Evolutionary conservation across 2,797 vertebrate genomes (phyloP), one percentile per base, ranked within the genome.

Genomic region (Danio tinwini): DNA sequence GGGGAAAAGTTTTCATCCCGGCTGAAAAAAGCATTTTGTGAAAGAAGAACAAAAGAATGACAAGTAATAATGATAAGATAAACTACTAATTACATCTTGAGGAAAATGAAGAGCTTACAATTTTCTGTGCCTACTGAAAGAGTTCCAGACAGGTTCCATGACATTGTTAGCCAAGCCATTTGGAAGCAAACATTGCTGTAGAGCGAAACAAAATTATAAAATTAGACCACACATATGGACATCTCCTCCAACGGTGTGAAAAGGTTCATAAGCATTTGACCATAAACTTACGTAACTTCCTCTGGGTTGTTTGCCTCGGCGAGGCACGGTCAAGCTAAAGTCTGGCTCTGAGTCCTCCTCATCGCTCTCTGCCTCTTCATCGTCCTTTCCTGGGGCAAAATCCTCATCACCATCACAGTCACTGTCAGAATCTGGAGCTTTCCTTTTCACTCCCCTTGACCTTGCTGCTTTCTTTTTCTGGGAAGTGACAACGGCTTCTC

Each of bases 1-100:
- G 89, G 90, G 0, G 95, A 96, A 88, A 90, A 80, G 81, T 93
- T 89, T 84, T 94, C 91, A 37, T 96, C 93, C 14, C 96, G 94
- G 87, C 97, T 99, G 84, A 4, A 74, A 78, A 80, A 11, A 19
- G 16, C 44, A 78, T 70, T 81, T 42, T 73, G 44, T 3, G 16
- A 71, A 19, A 29, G 1, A 40, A 65, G 17, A 0, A 82, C 13
- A 37, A 67, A 5, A 8, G 6, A 47, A 29, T 58, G 8, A 55
- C 7, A 50, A 50, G 55, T 6, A 6, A 53, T 17, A 5, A 11
- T n/a, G 17, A 61, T 10, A 71, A 17, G 7, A 53, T 40, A 1
- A 40, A n/a, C 19, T 8, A 50, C 8, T 16, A 12, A 2, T 0
- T 40, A 11, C 12, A 44, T 10, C 4, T n/a, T 14, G 16, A 56